Evolutionary conservation across 1,140 invertebrate genomes (phyloP), one percentile per base, ranked within the genome.

Genomic region (Aphelinus certus): DNA sequence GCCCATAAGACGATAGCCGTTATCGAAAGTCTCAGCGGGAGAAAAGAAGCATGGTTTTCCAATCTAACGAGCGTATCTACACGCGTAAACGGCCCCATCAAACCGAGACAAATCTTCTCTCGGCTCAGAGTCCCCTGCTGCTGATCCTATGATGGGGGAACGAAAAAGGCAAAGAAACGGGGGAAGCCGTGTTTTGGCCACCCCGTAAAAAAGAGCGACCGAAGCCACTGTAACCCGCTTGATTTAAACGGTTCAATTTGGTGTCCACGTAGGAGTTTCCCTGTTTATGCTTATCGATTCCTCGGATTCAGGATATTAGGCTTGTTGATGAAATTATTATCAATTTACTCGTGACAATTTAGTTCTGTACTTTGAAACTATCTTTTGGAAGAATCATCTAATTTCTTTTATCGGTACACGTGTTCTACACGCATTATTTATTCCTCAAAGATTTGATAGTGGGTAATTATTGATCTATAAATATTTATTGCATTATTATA

Each of bases 1-100:
- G 26, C 26, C 26, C 26, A 26, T 26, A 26, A 26, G 26, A 26
- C 26, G 26, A 26, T 26, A 26, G 26, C 26, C 26, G 26, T 26
- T 26, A 26, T 26, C 26, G 26, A 26, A 26, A 26, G 26, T 26
- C 26, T 26, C 26, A 26, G 26, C 26, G 26, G 26, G 26, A 57
- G 10, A 65, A 46, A 75, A 75, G 48, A 62, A 65, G 64, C 58
- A 73, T 75, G 73, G 55, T 56, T 75, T 82, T 83, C 76, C 79
- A 82, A 86, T 85, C 81, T 84, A 86, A 84, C 83, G 81, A 86
- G 79, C 81, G 81, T 69, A 82, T 85, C 81, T 83, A 85, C 84
- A 85, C 79, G 81, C 82, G 75, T 84, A 84, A 86, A 85, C 79
- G 80, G 77, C 79, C 79, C 83, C 75, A 85, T 86, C 81, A 84